Evolutionary conservation across 2,797 vertebrate species (phyloP).

Genomic region (Ptychobarbus kaznakovi): DNA sequence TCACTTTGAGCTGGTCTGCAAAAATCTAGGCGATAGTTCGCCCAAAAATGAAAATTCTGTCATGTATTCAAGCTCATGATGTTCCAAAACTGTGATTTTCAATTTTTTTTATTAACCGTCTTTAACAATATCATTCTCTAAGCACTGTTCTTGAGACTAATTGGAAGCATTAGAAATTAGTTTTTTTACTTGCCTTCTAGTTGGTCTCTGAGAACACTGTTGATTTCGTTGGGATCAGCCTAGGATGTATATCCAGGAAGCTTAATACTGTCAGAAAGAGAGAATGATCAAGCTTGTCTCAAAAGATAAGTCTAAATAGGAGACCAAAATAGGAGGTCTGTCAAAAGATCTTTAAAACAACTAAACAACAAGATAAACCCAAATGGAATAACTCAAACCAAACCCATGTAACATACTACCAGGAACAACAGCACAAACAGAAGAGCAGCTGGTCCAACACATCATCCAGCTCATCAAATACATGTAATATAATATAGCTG

Average conservation of each 20-base stretch:
- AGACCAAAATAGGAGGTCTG: not conserved
- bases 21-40: not conserved
- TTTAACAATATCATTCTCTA: not conserved
- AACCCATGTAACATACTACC: not conserved
- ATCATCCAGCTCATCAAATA: conserved; percentile 58
- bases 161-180: not conserved
- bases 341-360: not conserved
- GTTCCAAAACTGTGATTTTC: not conserved
- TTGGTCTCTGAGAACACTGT: not conserved
- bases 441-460: conserved; percentile 64
- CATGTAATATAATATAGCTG: conserved; percentile 67
- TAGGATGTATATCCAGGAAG: not conserved
- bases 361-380: not conserved
- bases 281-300: not conserved
- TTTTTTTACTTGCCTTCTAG: conserved; percentile 27
- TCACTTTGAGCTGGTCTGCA: not conserved
- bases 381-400: not conserved
- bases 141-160: too few species aligned
- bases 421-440: conserved; percentile 20
- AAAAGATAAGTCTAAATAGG: not conserved
- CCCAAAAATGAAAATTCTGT: not conserved
- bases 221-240: not conserved
- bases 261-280: not conserved
- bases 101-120: not conserved
- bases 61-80: not conserved